phyloP scores from a whole-genome alignment of 2,797 vertebrate genomes.

The Galagoides demidoff region DNA sequence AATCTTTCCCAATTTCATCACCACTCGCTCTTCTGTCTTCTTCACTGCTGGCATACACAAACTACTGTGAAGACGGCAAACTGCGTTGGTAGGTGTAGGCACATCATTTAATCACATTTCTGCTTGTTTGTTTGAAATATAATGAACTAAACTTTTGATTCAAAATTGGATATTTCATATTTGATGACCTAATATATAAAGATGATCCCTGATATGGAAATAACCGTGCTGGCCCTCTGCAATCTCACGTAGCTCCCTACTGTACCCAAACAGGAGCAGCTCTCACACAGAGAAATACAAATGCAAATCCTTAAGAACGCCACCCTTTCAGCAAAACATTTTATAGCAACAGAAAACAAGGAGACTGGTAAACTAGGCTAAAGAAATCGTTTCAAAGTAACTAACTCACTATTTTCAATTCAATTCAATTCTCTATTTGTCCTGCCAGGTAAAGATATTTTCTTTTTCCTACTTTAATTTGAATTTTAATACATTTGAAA shows the following conservation, averaged over 20 bases:
- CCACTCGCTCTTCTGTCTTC: too few relatives aligned
- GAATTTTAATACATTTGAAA: slow-evolving; percentile 20
- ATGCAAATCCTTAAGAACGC: background rate
- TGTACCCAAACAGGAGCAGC: background rate
- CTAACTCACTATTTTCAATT: background rate
- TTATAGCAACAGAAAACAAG: background rate
- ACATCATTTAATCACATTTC: too few relatives aligned
- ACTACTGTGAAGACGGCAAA: too few relatives aligned
- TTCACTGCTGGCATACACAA: too few relatives aligned
- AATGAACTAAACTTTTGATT: too few relatives aligned
- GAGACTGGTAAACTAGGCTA: background rate
- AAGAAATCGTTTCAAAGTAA: background rate
- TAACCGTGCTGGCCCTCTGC: background rate
- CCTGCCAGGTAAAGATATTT: background rate
- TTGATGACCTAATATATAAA: background rate
- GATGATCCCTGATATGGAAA: background rate
- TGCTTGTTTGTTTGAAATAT: too few relatives aligned
- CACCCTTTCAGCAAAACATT: background rate
- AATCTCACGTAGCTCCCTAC: background rate
- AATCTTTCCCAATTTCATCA: too few relatives aligned
- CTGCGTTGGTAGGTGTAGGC: too few relatives aligned
- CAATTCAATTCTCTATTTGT: background rate
- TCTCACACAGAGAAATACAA: background rate
- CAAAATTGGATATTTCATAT: too few relatives aligned
- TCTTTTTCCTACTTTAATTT: background rate